Percentiles rank a stretch among this genome's conserved stretches.
phyloP scores from a whole-genome alignment of 2,797 vertebrate species.

The Adrianichthys oophorus region DNA sequence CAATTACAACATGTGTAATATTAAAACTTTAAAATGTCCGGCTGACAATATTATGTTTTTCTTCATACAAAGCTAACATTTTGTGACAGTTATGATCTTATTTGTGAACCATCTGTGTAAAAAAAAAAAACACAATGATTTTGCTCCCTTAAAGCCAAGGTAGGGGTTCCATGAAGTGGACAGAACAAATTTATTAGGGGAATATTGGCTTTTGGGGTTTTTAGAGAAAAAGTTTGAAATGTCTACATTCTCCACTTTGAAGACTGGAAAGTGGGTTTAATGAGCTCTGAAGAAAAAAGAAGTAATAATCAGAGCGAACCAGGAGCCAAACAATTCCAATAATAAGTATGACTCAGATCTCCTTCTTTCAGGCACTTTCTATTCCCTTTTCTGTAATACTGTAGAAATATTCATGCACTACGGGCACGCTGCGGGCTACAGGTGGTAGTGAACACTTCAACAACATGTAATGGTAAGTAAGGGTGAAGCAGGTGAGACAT shows the following conservation, averaged over 20 bases:
- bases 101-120: constrained; percentile 5
- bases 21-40: neutral
- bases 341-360: constrained; percentile 36
- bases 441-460: too few species aligned
- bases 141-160: constrained; percentile 9
- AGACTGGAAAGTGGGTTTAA: constrained; percentile 8
- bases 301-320: constrained; percentile 31
- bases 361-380: constrained; percentile 14
- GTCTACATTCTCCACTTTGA: constrained; percentile 9
- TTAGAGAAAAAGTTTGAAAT: constrained; percentile 21
- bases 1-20: neutral
- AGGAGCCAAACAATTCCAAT: constrained; percentile 28
- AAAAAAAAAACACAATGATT: neutral
- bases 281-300: constrained; percentile 33
- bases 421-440: too few species aligned
- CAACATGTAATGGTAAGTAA: too few species aligned
- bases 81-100: neutral
- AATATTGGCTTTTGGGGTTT: constrained; percentile 15
- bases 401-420: neutral
- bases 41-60: neutral
- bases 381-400: constrained; percentile 1
- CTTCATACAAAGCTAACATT: constrained; percentile 1
- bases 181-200: constrained; percentile 21
- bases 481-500: too few species aligned
- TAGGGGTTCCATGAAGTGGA: constrained; percentile 4